A percentile compares a stretch with the other conserved stretches of the same genome.
phyloP scores from a whole-genome alignment of 2,888 invertebrate genomes.

The Cerastoderma edule region DNA sequence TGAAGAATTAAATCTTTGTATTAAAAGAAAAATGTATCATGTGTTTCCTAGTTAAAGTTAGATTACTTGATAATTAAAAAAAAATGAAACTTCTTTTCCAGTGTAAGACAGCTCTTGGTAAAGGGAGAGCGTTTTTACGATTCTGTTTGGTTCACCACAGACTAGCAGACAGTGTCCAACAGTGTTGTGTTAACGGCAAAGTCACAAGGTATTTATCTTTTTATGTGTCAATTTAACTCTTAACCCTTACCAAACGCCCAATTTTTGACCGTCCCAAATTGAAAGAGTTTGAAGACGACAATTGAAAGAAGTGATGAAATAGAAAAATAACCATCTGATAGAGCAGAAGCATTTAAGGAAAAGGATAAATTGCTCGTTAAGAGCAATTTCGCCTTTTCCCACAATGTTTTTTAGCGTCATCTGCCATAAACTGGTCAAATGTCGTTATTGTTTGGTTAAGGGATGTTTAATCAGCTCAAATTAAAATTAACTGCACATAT shows the following conservation, averaged over 20 bases:
- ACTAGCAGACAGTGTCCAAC: constrained; percentile 84
- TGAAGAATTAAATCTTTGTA: no score
- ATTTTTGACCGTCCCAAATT: not conserved
- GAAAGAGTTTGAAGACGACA: not conserved
- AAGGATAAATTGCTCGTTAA: not conserved
- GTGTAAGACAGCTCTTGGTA: constrained; percentile 83
- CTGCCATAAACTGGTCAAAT: no score
- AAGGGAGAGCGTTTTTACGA: constrained; percentile 83
- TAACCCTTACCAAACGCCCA: no score
- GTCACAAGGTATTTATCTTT: constrained; percentile 81
- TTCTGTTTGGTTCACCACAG: constrained; percentile 84
- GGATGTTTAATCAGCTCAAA: no score
- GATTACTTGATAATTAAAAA: no score
- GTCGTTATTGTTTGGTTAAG: no score
- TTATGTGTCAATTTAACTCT: no score
- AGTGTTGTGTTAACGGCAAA: constrained; percentile 82
- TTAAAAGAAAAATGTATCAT: no score
- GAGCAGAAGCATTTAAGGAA: not conserved
- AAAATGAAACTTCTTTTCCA: constrained; percentile 67
- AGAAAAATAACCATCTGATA: not conserved
- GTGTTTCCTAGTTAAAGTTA: no score
- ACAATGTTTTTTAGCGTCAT: constrained; percentile 3
- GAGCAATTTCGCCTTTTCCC: not conserved
- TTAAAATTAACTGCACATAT: no score
- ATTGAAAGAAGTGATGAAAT: not conserved